These are phyloP conservation scores for Anthrax anthrax DNA, from an alignment of 2,888 invertebrate genomes.

Conservation along the genomic window DNA sequence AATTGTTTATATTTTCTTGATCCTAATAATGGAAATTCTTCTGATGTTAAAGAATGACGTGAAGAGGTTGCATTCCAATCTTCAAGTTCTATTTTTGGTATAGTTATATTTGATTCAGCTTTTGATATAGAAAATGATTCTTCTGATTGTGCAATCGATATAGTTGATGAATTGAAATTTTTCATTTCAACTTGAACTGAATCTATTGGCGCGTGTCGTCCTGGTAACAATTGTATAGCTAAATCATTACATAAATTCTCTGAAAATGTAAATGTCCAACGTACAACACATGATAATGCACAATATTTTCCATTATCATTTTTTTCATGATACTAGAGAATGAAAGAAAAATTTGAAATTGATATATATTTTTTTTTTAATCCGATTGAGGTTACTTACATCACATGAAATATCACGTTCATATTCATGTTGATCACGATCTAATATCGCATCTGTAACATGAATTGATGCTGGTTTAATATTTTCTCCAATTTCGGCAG, in stretches of 20 bases:
- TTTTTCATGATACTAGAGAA: slow-evolving; percentile 31
- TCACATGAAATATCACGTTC: slow-evolving; percentile 26
- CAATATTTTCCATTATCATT: slow-evolving; percentile 30
- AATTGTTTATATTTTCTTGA: background rate
- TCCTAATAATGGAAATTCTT: slow-evolving; percentile 3
- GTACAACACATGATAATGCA: slow-evolving; percentile 31
- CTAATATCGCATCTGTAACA: slow-evolving; percentile 22
- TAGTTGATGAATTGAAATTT: too few relatives aligned
- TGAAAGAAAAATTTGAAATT: background rate
- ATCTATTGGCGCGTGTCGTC: slow-evolving; percentile 31
- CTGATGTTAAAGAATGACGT: background rate
- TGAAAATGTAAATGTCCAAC: slow-evolving; percentile 35
- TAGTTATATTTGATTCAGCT: background rate
- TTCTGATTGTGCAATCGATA: background rate
- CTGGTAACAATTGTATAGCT: slow-evolving; percentile 28
- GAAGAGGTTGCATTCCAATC: background rate
- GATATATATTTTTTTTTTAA: too few relatives aligned
- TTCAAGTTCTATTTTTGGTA: background rate
- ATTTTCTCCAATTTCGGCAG: slow-evolving; percentile 19
- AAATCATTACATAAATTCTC: slow-evolving; percentile 36
- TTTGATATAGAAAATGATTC: background rate
- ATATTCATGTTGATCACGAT: slow-evolving; percentile 25
- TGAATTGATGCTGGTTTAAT: slow-evolving; percentile 15
- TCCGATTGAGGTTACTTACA: too few relatives aligned
- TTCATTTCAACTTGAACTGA: slow-evolving; percentile 4